Conservation (phyloP, 2,113 vertebrate genomes). For the Meleagris gallopavo region DNA sequence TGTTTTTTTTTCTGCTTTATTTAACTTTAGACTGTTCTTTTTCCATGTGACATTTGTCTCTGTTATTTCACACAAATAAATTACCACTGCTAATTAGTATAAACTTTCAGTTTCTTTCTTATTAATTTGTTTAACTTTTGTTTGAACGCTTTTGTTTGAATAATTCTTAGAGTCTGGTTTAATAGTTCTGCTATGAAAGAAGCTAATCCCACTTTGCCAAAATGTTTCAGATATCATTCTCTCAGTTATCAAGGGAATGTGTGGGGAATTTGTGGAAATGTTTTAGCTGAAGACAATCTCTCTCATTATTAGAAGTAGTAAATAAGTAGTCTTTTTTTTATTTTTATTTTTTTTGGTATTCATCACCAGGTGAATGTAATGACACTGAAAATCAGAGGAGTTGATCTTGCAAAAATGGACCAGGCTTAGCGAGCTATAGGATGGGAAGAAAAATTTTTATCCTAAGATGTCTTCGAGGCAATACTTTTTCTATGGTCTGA, state of each 20-base stretch:
- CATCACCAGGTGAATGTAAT: background rate
- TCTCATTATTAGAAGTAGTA: background rate
- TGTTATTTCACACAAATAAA: background rate
- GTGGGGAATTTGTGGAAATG: background rate
- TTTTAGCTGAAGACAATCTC: background rate
- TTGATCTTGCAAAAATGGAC: background rate
- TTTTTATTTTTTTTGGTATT: background rate
- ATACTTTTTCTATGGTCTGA: background rate
- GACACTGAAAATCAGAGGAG: background rate
- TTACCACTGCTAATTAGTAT: background rate
- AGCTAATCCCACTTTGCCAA: background rate
- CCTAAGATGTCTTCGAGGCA: background rate
- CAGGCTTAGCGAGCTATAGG: background rate
- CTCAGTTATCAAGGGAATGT: background rate
- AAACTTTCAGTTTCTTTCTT: background rate
- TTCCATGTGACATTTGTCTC: background rate
- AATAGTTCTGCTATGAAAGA: background rate
- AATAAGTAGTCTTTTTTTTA: background rate
- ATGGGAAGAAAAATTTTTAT: background rate
- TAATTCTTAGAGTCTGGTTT: background rate
- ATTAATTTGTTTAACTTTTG: background rate
- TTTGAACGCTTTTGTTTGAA: background rate
- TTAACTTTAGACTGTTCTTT: background rate
- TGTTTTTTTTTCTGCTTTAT: background rate
- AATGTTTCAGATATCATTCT: background rate